Evolutionary conservation across 1,140 invertebrate genomes (phyloP), one percentile per base, ranked within the genome.

Genomic region (Cyrtorhinus lividipennis): DNA sequence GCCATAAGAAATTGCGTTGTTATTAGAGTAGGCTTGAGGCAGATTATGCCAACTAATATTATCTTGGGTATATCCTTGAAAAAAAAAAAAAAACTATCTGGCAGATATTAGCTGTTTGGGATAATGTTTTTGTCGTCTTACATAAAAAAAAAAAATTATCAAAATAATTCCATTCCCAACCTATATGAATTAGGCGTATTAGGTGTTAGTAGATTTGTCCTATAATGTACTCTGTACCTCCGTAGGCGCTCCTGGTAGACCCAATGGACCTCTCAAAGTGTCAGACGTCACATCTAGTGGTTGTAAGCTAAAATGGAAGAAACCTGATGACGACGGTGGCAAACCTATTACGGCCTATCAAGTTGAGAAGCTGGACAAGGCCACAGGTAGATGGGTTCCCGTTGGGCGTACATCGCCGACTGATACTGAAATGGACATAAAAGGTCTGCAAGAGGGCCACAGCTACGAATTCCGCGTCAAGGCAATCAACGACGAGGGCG

Each of bases 241-340:
- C 30, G 63, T 69, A 13, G 87, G 85, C 61, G 80, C 88, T 56
- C 88, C 90, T 45, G 78, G 81, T 67, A 91, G 88, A 73, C 88
- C 90, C 65, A 83, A 88, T 68, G 95, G 94, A 38, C 95, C 95
- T 0, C 79, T 98, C 0, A 88, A 95, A 75, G 91, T 97, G 24
- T 79, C 84, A 3, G 92, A 98, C 73, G 87, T 98, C 18, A 95
- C 88, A n/a, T 90, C 92, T 72, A 85, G 83, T 70, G 81, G 87
- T 15, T 93, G 90, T 72, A 96, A 95, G 69, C 77, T 99, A 1
- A 84, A 90, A 69, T 99, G 96, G 96, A 86, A 94, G 64, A 94
- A 95, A 72, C 95, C 96, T 23, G 92, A 95, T 71, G 95, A 99
- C 73, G 95, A 99, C 76, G 97, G 97, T 69, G 97, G 97, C 26